Base-by-base conservation (phyloP, 23 tunicate genomes). In the Trididemnum clinides region DNA sequence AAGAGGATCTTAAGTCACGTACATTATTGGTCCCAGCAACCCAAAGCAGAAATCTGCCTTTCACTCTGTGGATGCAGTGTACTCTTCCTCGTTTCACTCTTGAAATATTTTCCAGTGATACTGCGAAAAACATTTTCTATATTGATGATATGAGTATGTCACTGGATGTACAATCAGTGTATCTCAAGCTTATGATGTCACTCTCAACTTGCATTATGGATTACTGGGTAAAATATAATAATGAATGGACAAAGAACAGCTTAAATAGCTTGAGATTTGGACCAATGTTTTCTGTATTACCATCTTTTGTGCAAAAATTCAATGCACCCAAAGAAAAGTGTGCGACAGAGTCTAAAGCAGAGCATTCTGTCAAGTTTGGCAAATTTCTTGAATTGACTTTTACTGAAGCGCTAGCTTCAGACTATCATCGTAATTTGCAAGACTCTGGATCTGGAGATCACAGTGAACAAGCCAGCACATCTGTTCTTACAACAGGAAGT, bases 91-190 rank as follows among this genome's bases (percentile, higher is more conserved):
- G 85, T 21, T 80, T 89, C 34, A 33, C 73, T 7, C 27, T 83
- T 15, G 18, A 75, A 29, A 31, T 84, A 3, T 37, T 51, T 49
- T 34, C 29, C 65, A 57, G 21, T 15, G 20, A 51, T 1, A 15
- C 39, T 0, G 33, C 19, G 19, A 80, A 64, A 76, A 20, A 39
- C 31, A 51, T 64, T 30, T 18, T 80, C 22, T 82, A 7, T 82
- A 51, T 89, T 22, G 94, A 89, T 19, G 94, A 89, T 69, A 65
- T 89, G 1, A 89, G 94, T 33, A 50, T 83, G 78, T 89, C 94
- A 2, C 50, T 89, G 64, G 94, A 89, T 51, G 28, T 22, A 27
- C 88, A 89, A 33, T 18, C 83, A 34, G 94, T 89, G 1, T 89
- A 84, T 74, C 33, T 84, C n/a, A 89, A 89, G 54, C 29, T 89